phyloP scores from a whole-genome alignment of 2,797 vertebrate species.

The Alectoris magna region DNA sequence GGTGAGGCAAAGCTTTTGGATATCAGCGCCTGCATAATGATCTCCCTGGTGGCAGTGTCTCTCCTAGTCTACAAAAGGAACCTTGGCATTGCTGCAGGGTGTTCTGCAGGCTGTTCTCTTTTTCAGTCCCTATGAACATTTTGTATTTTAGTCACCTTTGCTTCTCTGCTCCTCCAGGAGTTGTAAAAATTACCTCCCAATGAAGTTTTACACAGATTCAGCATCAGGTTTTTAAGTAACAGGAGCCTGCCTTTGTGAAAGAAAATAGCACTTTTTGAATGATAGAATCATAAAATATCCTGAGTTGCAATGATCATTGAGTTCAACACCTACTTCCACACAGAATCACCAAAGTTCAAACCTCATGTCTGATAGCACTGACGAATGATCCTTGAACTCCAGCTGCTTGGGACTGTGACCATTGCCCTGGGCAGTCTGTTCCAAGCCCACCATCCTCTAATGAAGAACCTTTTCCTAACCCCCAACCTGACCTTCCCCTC shows the following conservation, averaged over 20 bases:
- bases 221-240: neutral
- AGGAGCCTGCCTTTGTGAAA: neutral
- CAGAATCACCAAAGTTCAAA: neutral
- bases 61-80: conserved; percentile 17
- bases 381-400: neutral
- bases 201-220: neutral
- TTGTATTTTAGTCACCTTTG: conserved; percentile 2
- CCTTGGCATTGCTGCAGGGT: neutral
- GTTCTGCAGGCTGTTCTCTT: neutral
- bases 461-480: neutral
- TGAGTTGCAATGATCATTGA: neutral
- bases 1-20: neutral
- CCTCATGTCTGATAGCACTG: neutral
- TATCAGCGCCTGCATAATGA: conserved; percentile 14
- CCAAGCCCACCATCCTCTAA: neutral
- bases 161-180: neutral
- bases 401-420: neutral
- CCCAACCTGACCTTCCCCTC: too few relatives aligned
- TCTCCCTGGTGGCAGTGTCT: neutral
- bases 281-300: neutral
- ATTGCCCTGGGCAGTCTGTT: neutral
- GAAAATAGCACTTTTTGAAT: neutral
- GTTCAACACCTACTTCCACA: neutral
- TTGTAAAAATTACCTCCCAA: neutral
- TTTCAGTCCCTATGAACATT: neutral